These are phyloP conservation scores for Scortum barcoo DNA, from an alignment of 2,113 vertebrate genomes.

Conservation along the genomic window DNA sequence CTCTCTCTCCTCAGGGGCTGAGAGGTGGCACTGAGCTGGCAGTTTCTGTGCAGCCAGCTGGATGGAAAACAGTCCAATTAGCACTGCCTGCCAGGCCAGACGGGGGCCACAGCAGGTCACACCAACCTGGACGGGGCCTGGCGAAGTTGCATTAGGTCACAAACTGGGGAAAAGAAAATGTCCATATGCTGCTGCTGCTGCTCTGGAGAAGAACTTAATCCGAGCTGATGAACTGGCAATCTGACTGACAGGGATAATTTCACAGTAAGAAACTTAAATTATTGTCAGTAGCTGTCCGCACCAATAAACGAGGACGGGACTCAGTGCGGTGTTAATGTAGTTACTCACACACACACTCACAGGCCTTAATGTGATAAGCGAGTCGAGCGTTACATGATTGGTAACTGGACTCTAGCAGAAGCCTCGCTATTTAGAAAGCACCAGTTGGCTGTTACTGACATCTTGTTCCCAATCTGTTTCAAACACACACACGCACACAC, in stretches of 20 bases:
- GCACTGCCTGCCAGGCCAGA: constrained; percentile 42
- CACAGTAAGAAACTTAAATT: constrained; percentile 16
- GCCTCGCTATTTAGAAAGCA: constrained; percentile 30
- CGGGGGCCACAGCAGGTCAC: constrained; percentile 39
- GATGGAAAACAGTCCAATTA: constrained; percentile 66
- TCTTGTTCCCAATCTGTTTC: constrained; percentile 44
- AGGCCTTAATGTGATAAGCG: constrained; percentile 40
- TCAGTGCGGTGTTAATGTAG: constrained; percentile 5
- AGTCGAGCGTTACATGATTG: not conserved
- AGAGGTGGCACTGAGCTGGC: constrained; percentile 51
- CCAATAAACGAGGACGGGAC: constrained; percentile 7
- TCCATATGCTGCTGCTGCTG: not conserved
- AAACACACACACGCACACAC: not conserved
- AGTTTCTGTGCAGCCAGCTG: constrained; percentile 59
- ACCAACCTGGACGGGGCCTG: constrained; percentile 22
- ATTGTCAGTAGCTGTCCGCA: not conserved
- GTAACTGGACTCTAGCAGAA: constrained; percentile 31
- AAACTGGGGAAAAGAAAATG: not conserved
- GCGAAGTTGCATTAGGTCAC: constrained; percentile 11
- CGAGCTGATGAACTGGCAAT: constrained; percentile 17
- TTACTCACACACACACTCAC: constrained; percentile 5
- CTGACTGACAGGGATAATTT: constrained; percentile 25
- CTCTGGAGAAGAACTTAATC: constrained; percentile 18
- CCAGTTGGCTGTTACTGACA: constrained; percentile 50
- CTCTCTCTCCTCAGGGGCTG: constrained; percentile 43